A percentile compares a stretch with the other conserved stretches of the same genome.
These are phyloP conservation scores for Enteromius treurensis DNA, from an alignment of 2,797 vertebrate species.

Conservation along the genomic window DNA sequence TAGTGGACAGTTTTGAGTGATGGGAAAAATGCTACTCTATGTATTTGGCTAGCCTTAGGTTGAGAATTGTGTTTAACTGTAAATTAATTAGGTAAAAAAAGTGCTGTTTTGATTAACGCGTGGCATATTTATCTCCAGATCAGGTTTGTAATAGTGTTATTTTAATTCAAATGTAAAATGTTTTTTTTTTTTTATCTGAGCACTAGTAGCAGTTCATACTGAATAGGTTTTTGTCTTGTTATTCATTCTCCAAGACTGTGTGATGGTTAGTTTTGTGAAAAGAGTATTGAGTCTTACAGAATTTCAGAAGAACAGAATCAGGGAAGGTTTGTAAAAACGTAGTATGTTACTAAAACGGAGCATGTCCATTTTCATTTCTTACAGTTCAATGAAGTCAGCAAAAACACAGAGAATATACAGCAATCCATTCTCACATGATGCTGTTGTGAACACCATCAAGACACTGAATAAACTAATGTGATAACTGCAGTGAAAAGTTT, in stretches of 20 bases:
- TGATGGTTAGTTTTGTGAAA: conserved; percentile 24
- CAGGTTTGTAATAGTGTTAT: background rate
- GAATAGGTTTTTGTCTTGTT: conserved; percentile 1
- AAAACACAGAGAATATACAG: conserved; percentile 23
- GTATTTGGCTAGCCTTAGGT: no score
- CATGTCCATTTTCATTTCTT: conserved; percentile 42
- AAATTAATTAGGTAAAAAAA: no score
- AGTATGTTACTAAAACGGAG: conserved; percentile 37
- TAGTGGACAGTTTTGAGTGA: no score
- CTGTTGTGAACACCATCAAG: background rate
- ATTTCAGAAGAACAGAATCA: conserved; percentile 20
- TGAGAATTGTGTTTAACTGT: no score
- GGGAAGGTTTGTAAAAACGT: conserved; percentile 45
- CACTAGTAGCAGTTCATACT: conserved; percentile 9
- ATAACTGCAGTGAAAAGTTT: background rate
- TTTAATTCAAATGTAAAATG: background rate
- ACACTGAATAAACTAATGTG: conserved; percentile 4
- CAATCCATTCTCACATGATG: conserved; percentile 14
- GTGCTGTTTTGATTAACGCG: background rate
- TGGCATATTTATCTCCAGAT: background rate
- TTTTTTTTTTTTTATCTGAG: background rate
- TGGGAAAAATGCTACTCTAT: no score
- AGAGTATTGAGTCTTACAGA: conserved; percentile 46
- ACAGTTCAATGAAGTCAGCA: conserved; percentile 24
- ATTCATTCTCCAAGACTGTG: conserved; percentile 15